These are phyloP conservation scores for Oxyura jamaicensis DNA, from an alignment of 2,113 vertebrate species.

Conservation along the genomic window DNA sequence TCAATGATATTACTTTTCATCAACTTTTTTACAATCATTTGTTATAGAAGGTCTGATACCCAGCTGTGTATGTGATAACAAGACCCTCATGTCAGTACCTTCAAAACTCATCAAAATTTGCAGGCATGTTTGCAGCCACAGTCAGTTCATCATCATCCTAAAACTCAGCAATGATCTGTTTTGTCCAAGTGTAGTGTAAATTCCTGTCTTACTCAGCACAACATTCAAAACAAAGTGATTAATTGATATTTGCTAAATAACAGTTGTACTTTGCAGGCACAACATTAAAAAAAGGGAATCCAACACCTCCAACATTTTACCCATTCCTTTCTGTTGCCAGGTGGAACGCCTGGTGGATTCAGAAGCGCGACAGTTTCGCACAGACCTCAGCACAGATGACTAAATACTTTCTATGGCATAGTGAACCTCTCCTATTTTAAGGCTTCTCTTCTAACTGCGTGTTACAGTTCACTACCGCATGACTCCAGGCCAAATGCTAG, in stretches of 20 bases:
- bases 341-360: background rate
- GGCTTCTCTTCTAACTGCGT: background rate
- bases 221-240: background rate
- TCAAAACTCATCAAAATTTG: background rate
- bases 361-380: slow-evolving; percentile 45
- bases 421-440: slow-evolving; percentile 52
- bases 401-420: slow-evolving; percentile 31
- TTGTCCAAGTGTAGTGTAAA: background rate
- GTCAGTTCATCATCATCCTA: background rate
- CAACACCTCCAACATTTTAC: background rate
- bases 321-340: background rate
- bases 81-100: background rate
- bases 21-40: background rate
- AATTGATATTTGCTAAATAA: background rate
- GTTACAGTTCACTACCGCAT: background rate
- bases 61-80: background rate
- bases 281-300: background rate
- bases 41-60: background rate
- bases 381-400: slow-evolving; percentile 22
- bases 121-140: background rate
- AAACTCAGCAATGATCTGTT: background rate
- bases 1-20: background rate
- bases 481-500: slow-evolving; percentile 8
- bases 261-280: background rate
- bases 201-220: background rate